phyloP scores from a whole-genome alignment of 1,140 invertebrate species.

The Sinella curviseta region DNA sequence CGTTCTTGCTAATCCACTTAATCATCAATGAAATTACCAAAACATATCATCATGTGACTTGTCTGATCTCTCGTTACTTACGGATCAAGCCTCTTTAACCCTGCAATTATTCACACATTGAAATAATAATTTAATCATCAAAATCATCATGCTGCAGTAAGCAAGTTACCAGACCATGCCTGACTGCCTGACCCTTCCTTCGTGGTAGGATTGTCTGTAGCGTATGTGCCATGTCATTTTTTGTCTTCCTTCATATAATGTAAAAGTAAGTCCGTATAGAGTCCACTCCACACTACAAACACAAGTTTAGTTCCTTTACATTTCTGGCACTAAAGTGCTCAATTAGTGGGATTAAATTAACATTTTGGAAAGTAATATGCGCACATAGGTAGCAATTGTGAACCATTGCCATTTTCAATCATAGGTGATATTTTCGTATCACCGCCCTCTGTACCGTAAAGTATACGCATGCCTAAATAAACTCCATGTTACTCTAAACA shows the following conservation, averaged over 20 bases:
- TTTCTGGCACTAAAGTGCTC: neutral
- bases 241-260: neutral
- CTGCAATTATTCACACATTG: neutral
- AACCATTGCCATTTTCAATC: no score
- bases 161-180: no score
- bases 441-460: neutral
- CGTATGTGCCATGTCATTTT: neutral
- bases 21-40: neutral
- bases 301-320: no score
- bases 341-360: neutral
- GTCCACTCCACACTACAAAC: no score
- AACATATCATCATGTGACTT: neutral
- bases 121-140: neutral
- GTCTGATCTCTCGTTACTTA: neutral
- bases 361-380: conserved; percentile 1
- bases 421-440: neutral
- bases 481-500: no score
- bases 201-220: no score
- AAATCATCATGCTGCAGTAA: no score
- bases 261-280: neutral
- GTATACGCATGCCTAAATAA: no score
- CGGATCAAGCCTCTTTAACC: neutral
- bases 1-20: neutral
- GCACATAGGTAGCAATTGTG: no score
- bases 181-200: no score